These are phyloP conservation scores for Parauchenoglanis punctatus DNA, from an alignment of 2,797 vertebrate species.

Conservation along the genomic window DNA sequence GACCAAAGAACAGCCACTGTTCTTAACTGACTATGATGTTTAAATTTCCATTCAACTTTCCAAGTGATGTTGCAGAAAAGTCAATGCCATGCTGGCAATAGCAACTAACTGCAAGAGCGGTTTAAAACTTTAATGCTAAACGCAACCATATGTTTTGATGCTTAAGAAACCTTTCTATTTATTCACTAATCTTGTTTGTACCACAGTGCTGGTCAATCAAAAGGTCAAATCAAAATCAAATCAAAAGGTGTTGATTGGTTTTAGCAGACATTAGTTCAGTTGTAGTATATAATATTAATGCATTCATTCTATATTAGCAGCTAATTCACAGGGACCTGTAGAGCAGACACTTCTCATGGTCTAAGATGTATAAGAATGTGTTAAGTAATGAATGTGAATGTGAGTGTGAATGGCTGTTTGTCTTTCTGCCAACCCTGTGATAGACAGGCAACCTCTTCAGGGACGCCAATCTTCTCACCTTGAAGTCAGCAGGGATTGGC, in stretches of 20 bases:
- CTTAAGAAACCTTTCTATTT: not conserved
- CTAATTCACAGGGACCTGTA: not conserved
- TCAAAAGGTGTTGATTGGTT: not conserved
- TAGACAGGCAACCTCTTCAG: too few species aligned
- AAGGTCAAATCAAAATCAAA: too few species aligned
- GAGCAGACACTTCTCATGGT: not conserved
- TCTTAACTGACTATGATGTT: not conserved
- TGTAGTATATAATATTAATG: not conserved
- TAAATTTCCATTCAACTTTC: not conserved
- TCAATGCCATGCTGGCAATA: not conserved
- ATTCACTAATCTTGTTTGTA: not conserved
- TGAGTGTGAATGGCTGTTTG: too few species aligned
- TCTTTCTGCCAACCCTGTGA: too few species aligned
- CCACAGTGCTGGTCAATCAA: too few species aligned
- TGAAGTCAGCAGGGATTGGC: too few species aligned
- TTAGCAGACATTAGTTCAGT: not conserved
- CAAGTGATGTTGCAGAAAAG: not conserved
- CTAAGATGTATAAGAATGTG: not conserved
- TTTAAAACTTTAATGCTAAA: not conserved
- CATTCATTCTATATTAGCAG: not conserved
- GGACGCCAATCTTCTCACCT: too few species aligned
- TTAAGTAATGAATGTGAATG: not conserved
- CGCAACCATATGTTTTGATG: not conserved
- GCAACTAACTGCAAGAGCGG: not conserved
- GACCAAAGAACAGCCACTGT: not conserved